Conservation (phyloP, 1,140 invertebrate species). For the Chelonus insularis region DNA sequence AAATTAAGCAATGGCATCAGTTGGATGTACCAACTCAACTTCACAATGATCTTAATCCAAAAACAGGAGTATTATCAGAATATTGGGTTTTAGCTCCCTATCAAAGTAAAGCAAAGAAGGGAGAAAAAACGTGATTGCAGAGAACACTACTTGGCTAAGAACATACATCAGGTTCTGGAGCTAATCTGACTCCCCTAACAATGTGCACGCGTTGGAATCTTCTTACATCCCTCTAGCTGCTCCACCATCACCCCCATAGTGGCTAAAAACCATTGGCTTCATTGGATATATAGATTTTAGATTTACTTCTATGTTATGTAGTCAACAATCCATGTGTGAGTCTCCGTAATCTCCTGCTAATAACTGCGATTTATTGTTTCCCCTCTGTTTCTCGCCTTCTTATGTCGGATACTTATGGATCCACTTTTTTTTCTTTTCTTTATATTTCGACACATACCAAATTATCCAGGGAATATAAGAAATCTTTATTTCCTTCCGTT, state of each 20-base stretch:
- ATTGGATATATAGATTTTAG: slow-evolving; percentile 55
- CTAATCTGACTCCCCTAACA: slow-evolving; percentile 62
- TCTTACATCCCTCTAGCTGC: slow-evolving; percentile 47
- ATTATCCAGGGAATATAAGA: no score
- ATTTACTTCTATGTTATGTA: slow-evolving; percentile 39
- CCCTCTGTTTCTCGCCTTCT: slow-evolving; percentile 27
- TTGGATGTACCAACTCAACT: slow-evolving; percentile 38
- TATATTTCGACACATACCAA: no score
- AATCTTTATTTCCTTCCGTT: no score
- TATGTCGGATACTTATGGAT: slow-evolving; percentile 25
- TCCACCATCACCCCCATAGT: slow-evolving; percentile 25
- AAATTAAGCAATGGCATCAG: neutral
- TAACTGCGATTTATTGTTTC: slow-evolving; percentile 58
- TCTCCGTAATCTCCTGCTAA: slow-evolving; percentile 58
- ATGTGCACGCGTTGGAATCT: slow-evolving; percentile 62
- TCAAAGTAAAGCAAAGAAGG: neutral
- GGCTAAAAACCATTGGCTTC: neutral
- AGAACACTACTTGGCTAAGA: slow-evolving; percentile 30
- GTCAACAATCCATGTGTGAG: slow-evolving; percentile 45
- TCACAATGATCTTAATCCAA: slow-evolving; percentile 48
- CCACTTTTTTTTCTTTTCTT: neutral
- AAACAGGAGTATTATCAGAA: slow-evolving; percentile 36
- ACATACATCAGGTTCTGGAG: slow-evolving; percentile 57
- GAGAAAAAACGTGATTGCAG: slow-evolving; percentile 19
- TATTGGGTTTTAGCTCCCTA: slow-evolving; percentile 41